Evolutionary conservation across 2,797 vertebrate species (phyloP), one percentile per base, ranked within the genome.

Genomic region (Gallirallus australis): DNA sequence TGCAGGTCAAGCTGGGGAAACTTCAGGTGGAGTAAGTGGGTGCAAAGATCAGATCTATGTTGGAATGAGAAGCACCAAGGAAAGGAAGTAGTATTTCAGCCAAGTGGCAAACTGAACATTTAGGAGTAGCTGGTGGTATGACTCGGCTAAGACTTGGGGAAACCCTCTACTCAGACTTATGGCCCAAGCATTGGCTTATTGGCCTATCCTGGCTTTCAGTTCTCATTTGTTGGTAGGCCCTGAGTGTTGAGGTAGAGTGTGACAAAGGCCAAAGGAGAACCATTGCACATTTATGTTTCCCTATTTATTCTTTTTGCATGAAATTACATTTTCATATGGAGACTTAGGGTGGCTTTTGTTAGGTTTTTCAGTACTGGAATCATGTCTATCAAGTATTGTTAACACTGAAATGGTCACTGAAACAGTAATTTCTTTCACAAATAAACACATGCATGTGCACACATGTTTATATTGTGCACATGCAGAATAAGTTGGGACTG

Each of bases 51-150:
- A 78, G 15, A 47, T 90, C 50, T 54, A 23, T 30, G 37, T 16
- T 50, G 39, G 25, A 42, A 42, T 77, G 39, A 90, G 54, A 90
- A 39, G 31, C n/a, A 40, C 31, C 28, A 47, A 50, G 42, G 47
- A 75, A 73, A 86, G 78, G 18, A 40, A 78, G 28, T 31, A 45
- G 42, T n/a, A 21, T 90, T 94, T 79, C 70, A 86, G 77, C 61
- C 86, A 88, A 88, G 66, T 88, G 70, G 40, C 69, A 86, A 78
- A 79, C 5, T 91, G 91, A 88, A 91, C 82, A 81, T 86, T 87
- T 81, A 54, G 80, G 50, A 94, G 72, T 80, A 91, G 85, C 90
- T 96, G 53, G 65, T 90, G 65, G 63, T 77, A 72, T 89, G 90
- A 69, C 28, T 89, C 63, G 57, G 61, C 79, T 80, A 81, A 72